Evolutionary conservation across 2,113 vertebrate genomes (phyloP).

Genomic region (Scalopus aquaticus): DNA sequence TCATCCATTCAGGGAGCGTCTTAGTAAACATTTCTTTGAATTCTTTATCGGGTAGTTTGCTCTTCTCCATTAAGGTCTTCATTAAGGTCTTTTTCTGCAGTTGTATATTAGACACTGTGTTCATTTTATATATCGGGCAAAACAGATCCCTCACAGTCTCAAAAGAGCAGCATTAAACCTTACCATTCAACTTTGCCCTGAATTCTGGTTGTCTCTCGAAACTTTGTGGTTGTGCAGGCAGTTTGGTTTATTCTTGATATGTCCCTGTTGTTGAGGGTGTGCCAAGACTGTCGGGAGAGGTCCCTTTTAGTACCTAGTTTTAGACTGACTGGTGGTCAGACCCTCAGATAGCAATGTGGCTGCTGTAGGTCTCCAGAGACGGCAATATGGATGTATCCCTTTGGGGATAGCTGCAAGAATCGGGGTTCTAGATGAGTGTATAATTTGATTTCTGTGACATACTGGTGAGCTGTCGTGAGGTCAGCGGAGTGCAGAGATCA

Average conservation of each 20-base stretch:
- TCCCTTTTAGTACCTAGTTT: not conserved
- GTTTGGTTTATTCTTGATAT: not conserved
- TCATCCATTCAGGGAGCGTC: not conserved
- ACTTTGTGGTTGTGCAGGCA: not conserved
- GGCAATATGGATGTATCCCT: too few species aligned
- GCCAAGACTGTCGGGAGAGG: not conserved
- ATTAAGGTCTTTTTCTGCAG: not conserved
- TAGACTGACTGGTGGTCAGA: not conserved
- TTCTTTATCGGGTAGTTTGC: not conserved
- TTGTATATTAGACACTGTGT: not conserved
- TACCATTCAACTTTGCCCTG: not conserved
- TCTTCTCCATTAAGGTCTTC: not conserved
- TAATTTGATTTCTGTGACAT: not conserved
- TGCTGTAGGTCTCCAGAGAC: not conserved
- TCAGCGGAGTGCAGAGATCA: not conserved
- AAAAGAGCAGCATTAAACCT: not conserved
- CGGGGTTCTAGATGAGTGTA: not conserved
- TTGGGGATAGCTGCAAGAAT: not conserved
- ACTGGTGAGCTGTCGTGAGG: not conserved
- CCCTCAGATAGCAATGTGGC: not conserved
- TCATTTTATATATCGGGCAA: not conserved
- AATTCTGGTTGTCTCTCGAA: not conserved
- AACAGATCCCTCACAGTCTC: not conserved
- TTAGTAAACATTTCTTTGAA: not conserved
- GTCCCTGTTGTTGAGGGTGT: not conserved